Conservation (phyloP, 92 coral and sea anemone genomes). For the Bergia sp. region DNA sequence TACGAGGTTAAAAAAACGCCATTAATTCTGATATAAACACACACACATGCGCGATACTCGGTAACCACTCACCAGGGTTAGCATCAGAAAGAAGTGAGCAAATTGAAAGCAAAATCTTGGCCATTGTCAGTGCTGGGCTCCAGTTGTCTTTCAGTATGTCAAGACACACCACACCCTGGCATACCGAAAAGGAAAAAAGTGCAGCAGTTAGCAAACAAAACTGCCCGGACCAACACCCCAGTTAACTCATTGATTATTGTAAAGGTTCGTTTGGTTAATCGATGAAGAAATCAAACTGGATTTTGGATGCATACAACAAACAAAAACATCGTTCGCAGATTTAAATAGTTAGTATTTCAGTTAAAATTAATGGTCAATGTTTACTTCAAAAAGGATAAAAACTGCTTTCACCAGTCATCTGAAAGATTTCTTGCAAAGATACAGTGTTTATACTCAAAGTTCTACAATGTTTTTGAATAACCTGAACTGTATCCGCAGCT, state of each 20-base stretch:
- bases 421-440: no score
- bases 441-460: no score
- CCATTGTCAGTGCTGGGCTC: slow-evolving; percentile 61
- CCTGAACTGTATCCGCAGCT: no score
- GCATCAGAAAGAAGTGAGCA: slow-evolving; percentile 62
- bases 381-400: no score
- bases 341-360: no score
- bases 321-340: no score
- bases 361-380: no score
- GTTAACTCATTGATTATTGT: background rate
- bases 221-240: background rate
- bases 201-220: background rate
- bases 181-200: background rate
- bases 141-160: slow-evolving; percentile 62
- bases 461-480: no score
- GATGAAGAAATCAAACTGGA: no score
- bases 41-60: background rate
- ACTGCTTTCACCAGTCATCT: no score
- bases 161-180: slow-evolving; percentile 59
- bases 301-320: no score
- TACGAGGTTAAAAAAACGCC: background rate
- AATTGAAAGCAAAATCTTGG: slow-evolving; percentile 58
- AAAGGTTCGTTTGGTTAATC: no score
- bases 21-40: background rate
- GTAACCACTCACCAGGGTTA: slow-evolving; percentile 52